Conservation (phyloP, 1,140 invertebrate species). For the Batillaria attramentaria region DNA sequence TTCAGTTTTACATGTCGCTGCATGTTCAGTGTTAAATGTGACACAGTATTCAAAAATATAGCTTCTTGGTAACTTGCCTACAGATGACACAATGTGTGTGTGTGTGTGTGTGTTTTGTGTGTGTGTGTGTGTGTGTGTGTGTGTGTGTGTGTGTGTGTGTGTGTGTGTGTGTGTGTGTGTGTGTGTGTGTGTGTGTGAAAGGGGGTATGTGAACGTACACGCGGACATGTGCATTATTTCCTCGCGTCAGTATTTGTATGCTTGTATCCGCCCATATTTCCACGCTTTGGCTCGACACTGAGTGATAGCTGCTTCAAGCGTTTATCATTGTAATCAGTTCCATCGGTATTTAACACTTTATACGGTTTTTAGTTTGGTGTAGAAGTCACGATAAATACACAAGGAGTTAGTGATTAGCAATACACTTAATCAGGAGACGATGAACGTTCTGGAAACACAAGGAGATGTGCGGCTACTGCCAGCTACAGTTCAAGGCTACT, state of each 20-base stretch:
- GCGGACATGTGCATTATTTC: not conserved
- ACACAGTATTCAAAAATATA: not conserved
- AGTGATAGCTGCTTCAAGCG: not conserved
- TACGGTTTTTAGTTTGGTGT: too few relatives aligned
- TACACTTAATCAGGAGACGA: too few relatives aligned
- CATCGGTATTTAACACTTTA: too few relatives aligned
- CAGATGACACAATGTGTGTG: not conserved
- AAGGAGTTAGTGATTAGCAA: too few relatives aligned
- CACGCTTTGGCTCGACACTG: not conserved
- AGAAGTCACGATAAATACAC: not conserved
- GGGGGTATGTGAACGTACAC: not conserved
- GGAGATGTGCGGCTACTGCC: too few relatives aligned
- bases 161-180: slow-evolving; percentile 12
- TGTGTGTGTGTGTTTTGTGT: not conserved
- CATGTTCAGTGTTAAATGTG: not conserved
- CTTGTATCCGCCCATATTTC: not conserved
- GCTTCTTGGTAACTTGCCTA: too few relatives aligned
- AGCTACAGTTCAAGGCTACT: too few relatives aligned
- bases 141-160: not conserved
- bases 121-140: slow-evolving; percentile 6
- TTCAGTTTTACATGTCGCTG: not conserved
- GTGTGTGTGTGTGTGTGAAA: not conserved
- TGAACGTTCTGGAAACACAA: too few relatives aligned
- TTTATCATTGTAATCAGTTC: too few relatives aligned
- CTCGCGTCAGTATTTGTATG: not conserved